Conservation (phyloP, 2,888 invertebrate genomes). For the Ryuthela nishihirai region DNA sequence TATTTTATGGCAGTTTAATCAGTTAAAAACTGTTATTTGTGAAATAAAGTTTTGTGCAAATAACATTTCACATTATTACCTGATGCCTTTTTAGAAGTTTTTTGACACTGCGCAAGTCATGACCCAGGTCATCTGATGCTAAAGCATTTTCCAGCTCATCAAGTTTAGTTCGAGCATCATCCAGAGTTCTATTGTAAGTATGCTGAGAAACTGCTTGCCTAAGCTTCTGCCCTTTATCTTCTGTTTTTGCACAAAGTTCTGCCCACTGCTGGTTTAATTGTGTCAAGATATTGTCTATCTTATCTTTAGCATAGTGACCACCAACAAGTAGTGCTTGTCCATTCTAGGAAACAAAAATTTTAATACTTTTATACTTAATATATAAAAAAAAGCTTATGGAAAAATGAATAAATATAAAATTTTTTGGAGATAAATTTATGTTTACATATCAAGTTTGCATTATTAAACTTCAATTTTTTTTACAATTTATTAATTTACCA, state of each 20-base stretch:
- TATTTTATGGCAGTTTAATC: too few species aligned
- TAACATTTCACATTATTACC: constrained; percentile 43
- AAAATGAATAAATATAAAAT: too few species aligned
- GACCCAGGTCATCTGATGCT: constrained; percentile 73
- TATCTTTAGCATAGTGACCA: constrained; percentile 63
- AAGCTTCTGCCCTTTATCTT: constrained; percentile 67
- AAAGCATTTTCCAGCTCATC: constrained; percentile 77
- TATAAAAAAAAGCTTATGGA: too few species aligned
- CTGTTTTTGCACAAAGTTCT: constrained; percentile 64
- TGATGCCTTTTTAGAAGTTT: constrained; percentile 86
- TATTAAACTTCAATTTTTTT: too few species aligned
- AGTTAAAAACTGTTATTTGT: too few species aligned
- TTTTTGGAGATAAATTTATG: too few species aligned
- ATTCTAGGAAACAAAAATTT: constrained; percentile 34
- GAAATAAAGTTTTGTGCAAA: too few species aligned
- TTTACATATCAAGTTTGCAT: too few species aligned
- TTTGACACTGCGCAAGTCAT: constrained; percentile 86
- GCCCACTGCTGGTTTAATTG: constrained; percentile 75
- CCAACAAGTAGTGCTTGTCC: constrained; percentile 70
- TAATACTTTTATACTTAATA: constrained; percentile 3
- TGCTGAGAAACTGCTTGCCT: constrained; percentile 86
- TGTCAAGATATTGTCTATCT: constrained; percentile 64
- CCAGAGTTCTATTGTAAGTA: constrained; percentile 65
- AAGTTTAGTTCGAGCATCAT: constrained; percentile 81
- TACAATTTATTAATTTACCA: too few species aligned